These are phyloP conservation scores for Salticus scenicus DNA, from an alignment of 2,888 invertebrate genomes.

Conservation along the genomic window DNA sequence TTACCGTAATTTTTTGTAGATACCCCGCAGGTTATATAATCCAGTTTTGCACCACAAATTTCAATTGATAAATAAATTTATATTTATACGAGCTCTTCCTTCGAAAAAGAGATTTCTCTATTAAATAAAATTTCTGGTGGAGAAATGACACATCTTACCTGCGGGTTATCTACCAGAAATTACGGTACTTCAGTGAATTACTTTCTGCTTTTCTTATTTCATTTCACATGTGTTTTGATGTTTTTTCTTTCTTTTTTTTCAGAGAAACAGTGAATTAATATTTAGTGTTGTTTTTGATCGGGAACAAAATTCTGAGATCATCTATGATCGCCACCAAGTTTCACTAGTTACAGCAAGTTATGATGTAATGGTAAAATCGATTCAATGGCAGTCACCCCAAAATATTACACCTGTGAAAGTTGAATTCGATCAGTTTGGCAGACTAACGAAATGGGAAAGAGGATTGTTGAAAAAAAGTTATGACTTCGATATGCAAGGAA, in stretches of 20 bases:
- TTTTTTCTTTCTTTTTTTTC: constrained; percentile 14
- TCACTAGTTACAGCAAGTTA: constrained; percentile 91
- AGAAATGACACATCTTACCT: too few species aligned
- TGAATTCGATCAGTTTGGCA: constrained; percentile 86
- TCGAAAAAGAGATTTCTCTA: too few species aligned
- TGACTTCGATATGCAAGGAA: constrained; percentile 90
- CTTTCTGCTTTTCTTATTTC: too few species aligned
- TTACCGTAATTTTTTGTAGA: too few species aligned
- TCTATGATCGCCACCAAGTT: constrained; percentile 88
- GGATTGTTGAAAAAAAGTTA: constrained; percentile 81
- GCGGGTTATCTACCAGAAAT: too few species aligned
- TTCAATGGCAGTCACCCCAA: constrained; percentile 83
- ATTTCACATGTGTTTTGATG: too few species aligned
- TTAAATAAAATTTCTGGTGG: too few species aligned
- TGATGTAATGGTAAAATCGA: constrained; percentile 90
- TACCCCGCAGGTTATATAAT: too few species aligned
- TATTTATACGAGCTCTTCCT: too few species aligned
- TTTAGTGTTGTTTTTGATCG: constrained; percentile 95
- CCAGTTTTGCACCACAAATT: too few species aligned
- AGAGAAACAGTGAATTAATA: constrained; percentile 92
- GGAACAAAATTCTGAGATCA: constrained; percentile 89
- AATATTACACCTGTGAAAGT: constrained; percentile 87
- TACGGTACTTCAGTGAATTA: too few species aligned
- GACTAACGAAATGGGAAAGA: constrained; percentile 94
- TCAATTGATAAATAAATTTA: too few species aligned